phyloP scores from a whole-genome alignment of 2,113 vertebrate species.

The Phaetusa simplex region DNA sequence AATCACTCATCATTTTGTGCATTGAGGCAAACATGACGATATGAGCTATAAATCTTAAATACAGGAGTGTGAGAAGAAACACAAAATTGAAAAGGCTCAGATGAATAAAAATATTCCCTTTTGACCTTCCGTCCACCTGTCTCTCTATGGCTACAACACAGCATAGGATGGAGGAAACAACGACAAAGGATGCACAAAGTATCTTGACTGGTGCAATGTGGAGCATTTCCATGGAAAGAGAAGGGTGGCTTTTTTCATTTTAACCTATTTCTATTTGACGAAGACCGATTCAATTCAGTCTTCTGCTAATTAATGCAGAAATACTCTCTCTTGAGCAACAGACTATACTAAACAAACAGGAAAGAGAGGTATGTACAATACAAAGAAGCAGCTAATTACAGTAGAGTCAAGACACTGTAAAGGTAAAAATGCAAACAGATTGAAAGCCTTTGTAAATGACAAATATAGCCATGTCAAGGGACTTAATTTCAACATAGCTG shows the following conservation, averaged over 20 bases:
- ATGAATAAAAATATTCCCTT: neutral
- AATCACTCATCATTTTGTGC: neutral
- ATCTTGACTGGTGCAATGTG: fast-evolving
- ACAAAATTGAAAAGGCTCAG: neutral
- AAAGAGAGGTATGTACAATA: neutral
- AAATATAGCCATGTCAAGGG: neutral
- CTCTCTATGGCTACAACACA: neutral
- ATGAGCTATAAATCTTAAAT: neutral
- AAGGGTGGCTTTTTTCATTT: neutral
- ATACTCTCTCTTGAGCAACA: neutral
- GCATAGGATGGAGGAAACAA: neutral
- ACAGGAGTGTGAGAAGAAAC: neutral
- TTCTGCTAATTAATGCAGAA: neutral
- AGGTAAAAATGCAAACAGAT: neutral
- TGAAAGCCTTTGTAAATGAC: neutral
- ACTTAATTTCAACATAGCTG: neutral
- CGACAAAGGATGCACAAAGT: neutral
- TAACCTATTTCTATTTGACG: neutral
- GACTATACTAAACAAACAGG: neutral
- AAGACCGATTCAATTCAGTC: neutral
- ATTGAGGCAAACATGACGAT: neutral
- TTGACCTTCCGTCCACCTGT: neutral
- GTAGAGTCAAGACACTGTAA: neutral
- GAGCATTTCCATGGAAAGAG: neutral
- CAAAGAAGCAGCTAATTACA: neutral